Base-by-base conservation (phyloP, 2,888 invertebrate genomes). In the Melanostoma scalare region DNA sequence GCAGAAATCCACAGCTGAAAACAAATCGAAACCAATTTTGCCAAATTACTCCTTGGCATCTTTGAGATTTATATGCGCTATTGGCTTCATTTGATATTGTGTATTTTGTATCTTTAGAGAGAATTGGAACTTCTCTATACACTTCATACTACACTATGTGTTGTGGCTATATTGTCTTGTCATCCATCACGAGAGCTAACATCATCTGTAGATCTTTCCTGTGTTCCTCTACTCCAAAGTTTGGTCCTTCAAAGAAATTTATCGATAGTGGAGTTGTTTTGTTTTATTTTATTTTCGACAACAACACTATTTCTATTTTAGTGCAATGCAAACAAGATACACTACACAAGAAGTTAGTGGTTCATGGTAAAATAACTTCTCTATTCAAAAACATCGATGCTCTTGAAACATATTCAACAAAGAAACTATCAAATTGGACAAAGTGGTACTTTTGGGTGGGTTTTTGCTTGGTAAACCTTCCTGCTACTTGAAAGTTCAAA, bases 31-130 rank as follows among this genome's bases (percentile, higher is more conserved):
- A 69, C 58, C 80, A 75, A 80, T 80, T 75, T 69, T 10, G 8
- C 44, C 38, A 80, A 80, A 80, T 80, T 80, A 65, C 80, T 80
- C 58, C 33, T 6, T 65, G 48, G 42, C 46, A 71, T 81, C 71
- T 71, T 71, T 81, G 76, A 76, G 76, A 81, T 81, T 76, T 81
- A 76, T 81, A 81, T 81, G 50, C 80, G 42, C 76, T 67, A 71
- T 71, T 81, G 65, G 76, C 56, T 67, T 80, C 65, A 52, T 75
- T 76, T 76, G 71, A 67, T 58, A 81, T 65, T 48, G 10, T 71
- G 52, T 52, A 20, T 9, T 35, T 75, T 80, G 52, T 38, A 48
- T 60, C 60, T 68, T 20, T 20, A 1, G 20, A 20, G 20, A 20
- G 20, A 20, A 20, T 20, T 20, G 20, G 20, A 20, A 20, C 20